These are phyloP conservation scores for Palythoa grandis DNA, from an alignment of 92 coral and sea anemone species.

Conservation along the genomic window DNA sequence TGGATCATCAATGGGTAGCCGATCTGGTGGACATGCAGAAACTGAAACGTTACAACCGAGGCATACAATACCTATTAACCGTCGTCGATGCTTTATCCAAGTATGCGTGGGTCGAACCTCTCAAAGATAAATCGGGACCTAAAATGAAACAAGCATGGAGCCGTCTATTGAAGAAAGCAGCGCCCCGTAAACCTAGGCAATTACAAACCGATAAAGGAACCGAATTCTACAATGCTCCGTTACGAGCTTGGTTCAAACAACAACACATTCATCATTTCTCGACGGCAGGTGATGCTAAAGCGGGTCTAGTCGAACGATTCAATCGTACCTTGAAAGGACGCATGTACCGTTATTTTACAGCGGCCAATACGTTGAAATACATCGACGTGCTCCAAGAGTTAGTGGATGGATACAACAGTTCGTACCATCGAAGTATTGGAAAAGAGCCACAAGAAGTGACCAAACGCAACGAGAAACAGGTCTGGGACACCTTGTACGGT, in stretches of 20 bases:
- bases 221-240: slow-evolving; percentile 47
- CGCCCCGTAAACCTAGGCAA: slow-evolving; percentile 18
- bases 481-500: neutral
- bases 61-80: slow-evolving; percentile 23
- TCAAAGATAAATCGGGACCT: slow-evolving; percentile 37
- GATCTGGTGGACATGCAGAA: slow-evolving; percentile 8
- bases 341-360: slow-evolving; percentile 54
- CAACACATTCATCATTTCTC: slow-evolving; percentile 23
- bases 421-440: slow-evolving; percentile 45
- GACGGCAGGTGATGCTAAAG: slow-evolving; percentile 42
- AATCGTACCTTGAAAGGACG: slow-evolving; percentile 50
- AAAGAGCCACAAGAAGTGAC: too few relatives aligned
- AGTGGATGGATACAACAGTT: slow-evolving; percentile 35
- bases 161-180: too few relatives aligned
- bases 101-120: neutral
- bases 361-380: slow-evolving; percentile 45
- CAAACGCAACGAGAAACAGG: slow-evolving; percentile 23
- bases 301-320: slow-evolving; percentile 41
- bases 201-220: slow-evolving; percentile 60
- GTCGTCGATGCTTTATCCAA: slow-evolving; percentile 15
- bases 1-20: too few relatives aligned
- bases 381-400: slow-evolving; percentile 43
- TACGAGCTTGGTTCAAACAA: slow-evolving; percentile 7
- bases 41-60: neutral
- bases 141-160: slow-evolving; percentile 12